Evolutionary conservation across 1,140 invertebrate genomes (phyloP), one percentile per base, ranked within the genome.

Genomic region (Cryptotermes secundus): DNA sequence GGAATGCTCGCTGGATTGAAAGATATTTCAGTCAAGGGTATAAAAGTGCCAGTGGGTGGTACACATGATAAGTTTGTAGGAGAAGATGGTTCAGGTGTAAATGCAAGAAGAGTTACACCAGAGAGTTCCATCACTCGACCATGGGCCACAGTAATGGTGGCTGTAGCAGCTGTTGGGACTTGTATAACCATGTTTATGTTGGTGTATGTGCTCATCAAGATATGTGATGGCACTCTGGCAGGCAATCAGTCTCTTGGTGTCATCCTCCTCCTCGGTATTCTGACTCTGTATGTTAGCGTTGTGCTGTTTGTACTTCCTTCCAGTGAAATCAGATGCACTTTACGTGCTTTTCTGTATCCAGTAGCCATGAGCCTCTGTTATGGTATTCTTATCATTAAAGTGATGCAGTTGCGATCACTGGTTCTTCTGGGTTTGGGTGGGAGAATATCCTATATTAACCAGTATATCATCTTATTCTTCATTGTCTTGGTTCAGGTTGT

Each of bases 201-300:
- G 26, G 87, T 91, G 24, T 90, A 91, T 83, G 88, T 81, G 80
- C 80, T 91, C 14, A 86, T 90, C 12, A 90, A 91, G 85, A 88
- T 90, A 35, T 92, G 91, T 85, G 89, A 91, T 82, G 88, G 90
- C 26, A 89, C 90, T 3, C 85, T 92, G 14, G 88, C 88, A 84
- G 90, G 90, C 38, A 92, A 91, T 86, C 90, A 91, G 86, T 88
- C 89, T 22, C 86, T 92, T 24, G 90, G 90, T 36, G 88, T 91
- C 36, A 81, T 90, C 16, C 89, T 92, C 34, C 87, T 92, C 3
- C 81, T 91, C 24, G 88, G 90, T 22, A 88, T 92, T 34, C 88
- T 91, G 83, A 87, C 88, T 65, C 85, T 91, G 24, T 91, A 90
- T 85, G 86, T 87, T 10, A 90, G 89, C 31, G 88, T 90, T 26